Base-by-base conservation (phyloP, 2,888 invertebrate genomes). In the Augochlorella aurata region DNA sequence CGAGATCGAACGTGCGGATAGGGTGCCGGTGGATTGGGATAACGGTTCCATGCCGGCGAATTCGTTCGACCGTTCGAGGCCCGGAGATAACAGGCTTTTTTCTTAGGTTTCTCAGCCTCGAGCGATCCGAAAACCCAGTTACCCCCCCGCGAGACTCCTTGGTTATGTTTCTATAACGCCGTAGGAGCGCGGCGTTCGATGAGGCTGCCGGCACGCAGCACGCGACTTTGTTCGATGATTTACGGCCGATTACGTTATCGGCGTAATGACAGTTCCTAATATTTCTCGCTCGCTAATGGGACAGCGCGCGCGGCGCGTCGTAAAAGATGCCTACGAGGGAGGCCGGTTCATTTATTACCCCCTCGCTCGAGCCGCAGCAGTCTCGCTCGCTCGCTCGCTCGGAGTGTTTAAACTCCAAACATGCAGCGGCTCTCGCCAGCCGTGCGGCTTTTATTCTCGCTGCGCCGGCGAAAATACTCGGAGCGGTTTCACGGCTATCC, bases 171-270 rank as follows among this genome's bases (percentile, higher is more conserved):
- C 82, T 70, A 74, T 65, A 78, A 76, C 44, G 44, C 54, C 14
- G 44, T 52, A n/a, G 29, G 29, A 16, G 61, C 24, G 29, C 10
- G 16, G 50, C 21, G 54, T 10, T 5, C 5, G 24, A 14, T 4
- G 54, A 24, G 54, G 54, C 24, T 24, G 54, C 54, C 16, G 18
- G 18, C 45, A 54, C 63, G 52, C 49, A 45, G 73, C 83, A 86
- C 87, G 78, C 83, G 88, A 88, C 82, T 83, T 74, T 81, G 79
- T 83, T 80, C 74, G 65, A 63, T 77, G 83, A 88, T 86, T 88
- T 87, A 86, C 79, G 81, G 67, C 81, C 82, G 86, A 88, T 88
- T 87, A 84, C 87, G 83, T 83, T 88, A 88, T 88, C 88, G 86
- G 79, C 77, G 63, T 84, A 82, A 86, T 58, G 81, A 82, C 78